Conservation (phyloP, 2,888 invertebrate species). For the Acronicta leporina region DNA sequence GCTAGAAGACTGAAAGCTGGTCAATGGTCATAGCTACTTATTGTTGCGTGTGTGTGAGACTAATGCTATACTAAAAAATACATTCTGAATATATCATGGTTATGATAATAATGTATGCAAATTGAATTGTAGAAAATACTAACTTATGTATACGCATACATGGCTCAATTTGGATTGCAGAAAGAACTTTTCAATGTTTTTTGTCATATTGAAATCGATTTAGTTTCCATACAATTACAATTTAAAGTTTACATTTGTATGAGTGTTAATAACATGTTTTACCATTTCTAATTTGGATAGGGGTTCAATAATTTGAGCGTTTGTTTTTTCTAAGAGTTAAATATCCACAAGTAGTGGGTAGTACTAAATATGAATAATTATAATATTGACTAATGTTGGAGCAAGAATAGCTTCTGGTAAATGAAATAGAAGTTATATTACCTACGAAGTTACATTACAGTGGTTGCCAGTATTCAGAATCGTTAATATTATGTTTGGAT, state of each 20-base stretch:
- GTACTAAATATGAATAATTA: background rate
- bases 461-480: constrained; percentile 18
- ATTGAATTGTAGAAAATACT: no score
- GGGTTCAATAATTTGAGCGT: background rate
- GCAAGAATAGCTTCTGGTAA: background rate
- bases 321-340: background rate
- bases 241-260: background rate
- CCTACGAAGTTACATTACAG: background rate
- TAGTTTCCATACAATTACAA: background rate
- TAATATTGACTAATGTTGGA: background rate
- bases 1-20: constrained; percentile 77
- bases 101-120: no score
- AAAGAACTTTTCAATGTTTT: no score
- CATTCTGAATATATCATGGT: constrained; percentile 18
- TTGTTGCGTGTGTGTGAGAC: constrained; percentile 49
- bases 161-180: no score
- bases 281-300: background rate
- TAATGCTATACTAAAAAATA: constrained; percentile 26
- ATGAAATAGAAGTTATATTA: background rate
- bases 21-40: constrained; percentile 60
- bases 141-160: no score
- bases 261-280: background rate
- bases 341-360: no score
- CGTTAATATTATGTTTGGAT: constrained; percentile 30
- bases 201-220: no score